phyloP scores from a whole-genome alignment of 2,888 invertebrate genomes.

The Sthenelais limicola region DNA sequence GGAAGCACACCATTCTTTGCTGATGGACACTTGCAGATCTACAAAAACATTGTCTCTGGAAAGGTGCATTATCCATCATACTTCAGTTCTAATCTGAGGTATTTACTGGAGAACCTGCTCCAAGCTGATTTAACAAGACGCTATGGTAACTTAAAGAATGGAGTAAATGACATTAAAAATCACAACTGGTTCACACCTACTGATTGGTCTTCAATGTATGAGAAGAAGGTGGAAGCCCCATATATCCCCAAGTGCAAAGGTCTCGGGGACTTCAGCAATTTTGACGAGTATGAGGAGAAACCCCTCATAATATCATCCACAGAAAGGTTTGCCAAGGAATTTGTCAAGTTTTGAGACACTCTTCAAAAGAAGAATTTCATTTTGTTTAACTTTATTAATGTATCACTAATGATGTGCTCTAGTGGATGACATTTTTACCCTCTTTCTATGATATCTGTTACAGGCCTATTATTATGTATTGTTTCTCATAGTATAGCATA shows the following conservation, averaged over 20 bases:
- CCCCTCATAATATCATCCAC: slow-evolving; percentile 97
- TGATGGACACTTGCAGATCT: slow-evolving; percentile 99
- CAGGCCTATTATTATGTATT: too few relatives aligned
- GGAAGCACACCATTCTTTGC: slow-evolving; percentile 99
- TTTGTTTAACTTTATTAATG: too few relatives aligned
- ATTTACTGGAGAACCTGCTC: slow-evolving; percentile 91
- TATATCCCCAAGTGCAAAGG: slow-evolving; percentile 99
- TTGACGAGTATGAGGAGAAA: slow-evolving; percentile 99
- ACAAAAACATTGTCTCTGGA: slow-evolving; percentile 99
- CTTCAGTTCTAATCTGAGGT: slow-evolving; percentile 98
- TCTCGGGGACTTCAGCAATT: slow-evolving; percentile 99
- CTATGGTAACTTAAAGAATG: slow-evolving; percentile 98
- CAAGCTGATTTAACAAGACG: slow-evolving; percentile 94
- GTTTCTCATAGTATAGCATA: too few relatives aligned
- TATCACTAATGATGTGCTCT: too few relatives aligned
- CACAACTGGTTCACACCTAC: slow-evolving; percentile 99
- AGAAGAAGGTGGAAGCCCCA: slow-evolving; percentile 98
- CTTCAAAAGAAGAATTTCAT: too few relatives aligned
- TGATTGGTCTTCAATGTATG: slow-evolving; percentile 99
- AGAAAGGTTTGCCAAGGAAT: slow-evolving; percentile 99
- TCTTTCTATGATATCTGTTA: too few relatives aligned
- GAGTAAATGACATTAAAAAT: slow-evolving; percentile 98
- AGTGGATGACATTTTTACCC: too few relatives aligned
- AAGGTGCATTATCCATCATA: slow-evolving; percentile 99
- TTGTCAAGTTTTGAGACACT: slow-evolving; percentile 89